Base-by-base conservation (phyloP, 2,797 vertebrate species). In the Chloroceryle amazona region DNA sequence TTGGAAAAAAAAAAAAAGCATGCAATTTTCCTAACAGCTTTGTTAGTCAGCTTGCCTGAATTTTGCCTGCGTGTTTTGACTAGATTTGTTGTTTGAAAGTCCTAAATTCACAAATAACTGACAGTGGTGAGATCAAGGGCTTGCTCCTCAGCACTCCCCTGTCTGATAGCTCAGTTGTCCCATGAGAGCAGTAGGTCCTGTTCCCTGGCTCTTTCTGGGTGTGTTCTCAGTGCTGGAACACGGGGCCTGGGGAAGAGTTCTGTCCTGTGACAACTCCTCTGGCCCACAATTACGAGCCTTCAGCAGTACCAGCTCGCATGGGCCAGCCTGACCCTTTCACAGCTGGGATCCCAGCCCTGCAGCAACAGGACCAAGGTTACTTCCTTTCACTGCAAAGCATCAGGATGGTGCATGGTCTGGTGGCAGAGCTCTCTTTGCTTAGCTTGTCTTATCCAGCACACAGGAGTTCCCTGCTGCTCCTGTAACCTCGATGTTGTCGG, bases 191-290 rank as follows among this genome's bases (percentile, higher is more conserved):
- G 4, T 18, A 58, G 37, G 17, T 57, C 46, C 66, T 4, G 1
- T 20, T 86, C 10, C 33, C 29, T 4, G 8, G 9, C 44, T 57
- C 8, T n/a, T 84, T 54, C 18, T 49, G 1, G 41, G n/a, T 37
- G 20, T 15, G 49, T 16, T 63, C 9, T 68, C 52, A 28, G 0
- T 0, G 3, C 9, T 0, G 5, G 21, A 44, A 9, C 0, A 1
- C 46, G 31, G 46, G 42, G 35, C 20, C 6, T 0, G 0, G 61
- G 31, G 17, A 49, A 66, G 35, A 33, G 33, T 19, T 83, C 52
- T 81, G 57, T 20, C 15, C 20, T 33, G 0, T 26, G 55, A 20
- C 19, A 61, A 3, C 17, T 20, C 6, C 29, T 70, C 31, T 57
- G 67, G 41, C 33, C 42, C 33, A 29, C 31, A 66, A 17, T 16